Evolutionary conservation across 1,140 invertebrate species (phyloP).

Genomic region (Triops longicaudatus): DNA sequence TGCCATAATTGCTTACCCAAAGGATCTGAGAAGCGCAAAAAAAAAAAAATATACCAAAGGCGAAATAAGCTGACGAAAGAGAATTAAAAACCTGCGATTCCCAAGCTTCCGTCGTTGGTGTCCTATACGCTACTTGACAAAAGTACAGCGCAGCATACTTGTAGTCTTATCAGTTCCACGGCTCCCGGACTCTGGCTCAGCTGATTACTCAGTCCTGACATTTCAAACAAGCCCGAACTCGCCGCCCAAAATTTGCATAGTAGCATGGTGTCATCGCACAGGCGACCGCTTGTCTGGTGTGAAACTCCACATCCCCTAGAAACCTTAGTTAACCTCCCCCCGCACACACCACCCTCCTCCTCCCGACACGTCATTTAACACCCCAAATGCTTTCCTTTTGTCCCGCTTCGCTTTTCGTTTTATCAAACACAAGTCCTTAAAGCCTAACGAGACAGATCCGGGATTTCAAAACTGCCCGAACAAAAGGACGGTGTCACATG

Average conservation of each 20-base stretch:
- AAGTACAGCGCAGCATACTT: not conserved
- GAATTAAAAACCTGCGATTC: not conserved
- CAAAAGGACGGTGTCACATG: not conserved
- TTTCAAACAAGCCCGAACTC: not conserved
- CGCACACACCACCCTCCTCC: not conserved
- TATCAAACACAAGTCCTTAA: too few species aligned
- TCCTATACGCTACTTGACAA: too few species aligned
- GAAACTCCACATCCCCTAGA: not conserved
- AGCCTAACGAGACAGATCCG: not conserved
- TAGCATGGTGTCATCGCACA: not conserved
- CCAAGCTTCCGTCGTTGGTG: not conserved
- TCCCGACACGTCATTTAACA: not conserved
- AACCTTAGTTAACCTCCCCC: too few species aligned
- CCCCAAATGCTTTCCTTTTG: too few species aligned
- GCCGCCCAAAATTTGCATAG: not conserved
- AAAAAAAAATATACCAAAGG: not conserved
- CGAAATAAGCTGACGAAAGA: not conserved
- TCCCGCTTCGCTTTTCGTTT: too few species aligned
- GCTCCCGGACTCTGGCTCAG: not conserved
- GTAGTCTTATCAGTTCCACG: not conserved
- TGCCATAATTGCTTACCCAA: not conserved
- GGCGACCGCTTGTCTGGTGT: constrained; percentile 5
- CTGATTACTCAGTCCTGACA: not conserved
- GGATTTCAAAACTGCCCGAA: not conserved
- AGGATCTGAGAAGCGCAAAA: not conserved